Evolutionary conservation across 2,797 vertebrate genomes (phyloP).

Genomic region (Rhinichthys osculus): DNA sequence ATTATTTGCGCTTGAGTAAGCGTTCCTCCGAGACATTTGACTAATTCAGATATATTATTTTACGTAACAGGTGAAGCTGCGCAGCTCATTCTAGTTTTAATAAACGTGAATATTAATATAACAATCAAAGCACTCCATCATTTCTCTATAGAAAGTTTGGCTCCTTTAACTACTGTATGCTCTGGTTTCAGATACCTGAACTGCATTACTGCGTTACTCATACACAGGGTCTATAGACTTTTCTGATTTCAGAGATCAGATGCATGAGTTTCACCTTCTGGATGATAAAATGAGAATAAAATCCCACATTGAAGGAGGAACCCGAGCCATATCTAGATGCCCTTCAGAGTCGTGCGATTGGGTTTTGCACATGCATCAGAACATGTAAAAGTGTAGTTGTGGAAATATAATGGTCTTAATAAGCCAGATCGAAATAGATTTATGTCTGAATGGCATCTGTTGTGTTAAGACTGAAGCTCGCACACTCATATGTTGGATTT

Average conservation of each 20-base stretch:
- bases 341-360: neutral
- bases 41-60: conserved; percentile 46
- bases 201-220: neutral
- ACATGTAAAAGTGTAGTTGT: conserved; percentile 35
- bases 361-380: neutral
- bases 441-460: conserved; percentile 61
- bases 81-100: conserved; percentile 34
- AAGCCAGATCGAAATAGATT: conserved; percentile 59
- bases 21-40: conserved; percentile 37
- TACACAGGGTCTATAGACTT: neutral
- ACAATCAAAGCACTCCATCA: conserved; percentile 37
- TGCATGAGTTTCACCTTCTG: conserved; percentile 10
- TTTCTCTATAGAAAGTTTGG: conserved; percentile 26
- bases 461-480: conserved; percentile 62
- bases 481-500: conserved; percentile 58
- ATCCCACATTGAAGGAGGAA: neutral
- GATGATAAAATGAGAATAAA: neutral
- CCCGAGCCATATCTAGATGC: neutral
- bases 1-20: conserved; percentile 44
- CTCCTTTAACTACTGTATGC: neutral
- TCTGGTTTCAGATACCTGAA: neutral
- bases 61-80: conserved; percentile 34
- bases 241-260: neutral
- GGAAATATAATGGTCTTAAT: conserved; percentile 54
- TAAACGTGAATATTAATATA: conserved; percentile 51